Evolutionary conservation across 1,140 invertebrate genomes (phyloP).

Genomic region (Leptopilina boulardi): DNA sequence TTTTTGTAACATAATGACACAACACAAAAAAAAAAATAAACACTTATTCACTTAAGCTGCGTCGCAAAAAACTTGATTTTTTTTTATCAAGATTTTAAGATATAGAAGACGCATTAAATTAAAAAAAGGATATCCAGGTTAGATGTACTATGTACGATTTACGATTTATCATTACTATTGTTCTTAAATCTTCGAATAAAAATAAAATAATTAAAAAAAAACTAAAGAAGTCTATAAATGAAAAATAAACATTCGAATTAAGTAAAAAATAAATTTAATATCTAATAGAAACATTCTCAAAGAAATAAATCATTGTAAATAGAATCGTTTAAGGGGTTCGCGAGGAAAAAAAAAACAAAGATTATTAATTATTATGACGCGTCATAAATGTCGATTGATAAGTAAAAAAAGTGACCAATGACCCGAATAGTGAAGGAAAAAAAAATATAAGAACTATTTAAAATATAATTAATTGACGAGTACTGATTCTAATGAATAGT

Average conservation of each 20-base stretch:
- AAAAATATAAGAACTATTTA: slow-evolving; percentile 38
- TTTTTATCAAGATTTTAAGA: slow-evolving; percentile 3
- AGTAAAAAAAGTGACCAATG: slow-evolving; percentile 56
- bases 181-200: slow-evolving; percentile 47
- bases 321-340: slow-evolving; percentile 59
- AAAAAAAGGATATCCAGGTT: slow-evolving; percentile 33
- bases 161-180: slow-evolving; percentile 45
- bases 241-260: slow-evolving; percentile 38
- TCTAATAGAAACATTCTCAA: slow-evolving; percentile 67
- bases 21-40: slow-evolving; percentile 37
- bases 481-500: slow-evolving; percentile 68
- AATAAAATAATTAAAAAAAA: slow-evolving; percentile 42
- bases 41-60: slow-evolving; percentile 8
- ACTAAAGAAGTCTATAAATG: slow-evolving; percentile 21
- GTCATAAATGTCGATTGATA: slow-evolving; percentile 56
- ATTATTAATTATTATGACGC: slow-evolving; percentile 50
- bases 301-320: slow-evolving; percentile 61
- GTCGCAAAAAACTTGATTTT: neutral
- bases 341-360: slow-evolving; percentile 43
- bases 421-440: slow-evolving; percentile 46
- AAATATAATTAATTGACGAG: slow-evolving; percentile 54
- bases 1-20: slow-evolving; percentile 47
- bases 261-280: slow-evolving; percentile 64
- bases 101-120: slow-evolving; percentile 7
- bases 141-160: slow-evolving; percentile 44